A percentile compares a stretch with the other conserved stretches of the same genome.
These are phyloP conservation scores for Drosophila putrida DNA, from an alignment of 2,888 invertebrate genomes.

Conservation along the genomic window DNA sequence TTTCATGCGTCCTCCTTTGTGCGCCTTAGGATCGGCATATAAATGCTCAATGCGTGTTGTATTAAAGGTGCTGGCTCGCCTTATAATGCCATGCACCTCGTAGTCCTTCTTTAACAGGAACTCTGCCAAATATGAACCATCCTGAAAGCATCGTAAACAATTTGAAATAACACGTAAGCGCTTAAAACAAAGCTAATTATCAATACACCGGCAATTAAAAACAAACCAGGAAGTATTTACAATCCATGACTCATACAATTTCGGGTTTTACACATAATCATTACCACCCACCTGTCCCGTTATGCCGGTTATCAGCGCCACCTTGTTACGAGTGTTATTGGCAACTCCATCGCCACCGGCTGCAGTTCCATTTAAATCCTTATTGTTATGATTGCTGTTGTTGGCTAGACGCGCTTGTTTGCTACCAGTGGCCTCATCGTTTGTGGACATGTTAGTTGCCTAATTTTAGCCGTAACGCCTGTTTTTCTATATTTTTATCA, in stretches of 20 bases:
- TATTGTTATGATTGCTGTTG: conserved; percentile 32
- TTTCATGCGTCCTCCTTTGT: conserved; percentile 95
- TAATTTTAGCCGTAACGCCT: conserved; percentile 2
- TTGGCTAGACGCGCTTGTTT: conserved; percentile 57
- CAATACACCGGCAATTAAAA: not conserved
- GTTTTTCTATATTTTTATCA: conserved; percentile 9
- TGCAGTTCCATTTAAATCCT: conserved; percentile 55
- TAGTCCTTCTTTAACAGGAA: conserved; percentile 96
- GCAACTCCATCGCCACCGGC: conserved; percentile 26
- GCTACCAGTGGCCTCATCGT: conserved; percentile 60
- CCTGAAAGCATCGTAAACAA: conserved; percentile 87
- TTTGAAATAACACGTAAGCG: conserved; percentile 52
- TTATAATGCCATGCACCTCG: conserved; percentile 97
- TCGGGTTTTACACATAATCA: not conserved
- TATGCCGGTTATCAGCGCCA: conserved; percentile 98
- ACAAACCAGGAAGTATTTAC: not conserved
- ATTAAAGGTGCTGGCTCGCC: conserved; percentile 98
- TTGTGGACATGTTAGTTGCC: conserved; percentile 59
- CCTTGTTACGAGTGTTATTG: conserved; percentile 46
- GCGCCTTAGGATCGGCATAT: conserved; percentile 95
- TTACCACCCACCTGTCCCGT: conserved; percentile 94
- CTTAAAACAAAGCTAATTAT: not conserved
- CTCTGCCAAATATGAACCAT: conserved; percentile 99
- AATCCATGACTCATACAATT: conserved; percentile 40
- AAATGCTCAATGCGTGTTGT: conserved; percentile 98